Percentiles rank a stretch among this genome's conserved stretches.
These are phyloP conservation scores for Heteromormyrus szaboi DNA, from an alignment of 2,797 vertebrate genomes.

Conservation along the genomic window DNA sequence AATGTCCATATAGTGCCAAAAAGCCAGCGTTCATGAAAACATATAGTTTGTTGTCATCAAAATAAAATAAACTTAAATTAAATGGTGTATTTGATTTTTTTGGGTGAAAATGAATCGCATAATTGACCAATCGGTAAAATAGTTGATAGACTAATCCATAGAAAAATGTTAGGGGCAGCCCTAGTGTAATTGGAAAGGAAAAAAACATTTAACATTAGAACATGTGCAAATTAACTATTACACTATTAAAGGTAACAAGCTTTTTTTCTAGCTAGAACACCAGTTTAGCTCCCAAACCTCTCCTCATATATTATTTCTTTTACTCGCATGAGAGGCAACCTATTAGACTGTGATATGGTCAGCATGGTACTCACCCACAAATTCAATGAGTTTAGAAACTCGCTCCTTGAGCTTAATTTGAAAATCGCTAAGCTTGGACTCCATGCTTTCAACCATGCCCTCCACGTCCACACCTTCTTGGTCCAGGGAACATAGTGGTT, in stretches of 20 bases:
- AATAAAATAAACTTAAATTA: background rate
- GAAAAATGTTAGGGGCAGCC: background rate
- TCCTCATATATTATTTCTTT: background rate
- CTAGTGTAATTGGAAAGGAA: background rate
- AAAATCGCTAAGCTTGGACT: constrained; percentile 54
- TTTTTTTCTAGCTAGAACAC: background rate
- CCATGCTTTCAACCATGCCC: constrained; percentile 46
- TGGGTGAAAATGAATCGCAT: background rate
- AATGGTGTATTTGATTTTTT: background rate
- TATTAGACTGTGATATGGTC: background rate
- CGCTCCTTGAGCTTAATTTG: constrained; percentile 40
- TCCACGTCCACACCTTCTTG: constrained; percentile 50
- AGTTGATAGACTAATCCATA: background rate
- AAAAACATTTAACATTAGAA: background rate
- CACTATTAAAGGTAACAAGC: background rate
- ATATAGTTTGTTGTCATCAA: background rate
- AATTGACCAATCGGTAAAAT: background rate
- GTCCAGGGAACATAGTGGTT: constrained; percentile 55
- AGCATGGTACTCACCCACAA: constrained; percentile 46
- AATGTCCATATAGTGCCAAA: background rate
- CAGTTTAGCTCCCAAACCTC: background rate
- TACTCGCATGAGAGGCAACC: background rate
- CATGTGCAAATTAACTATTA: background rate
- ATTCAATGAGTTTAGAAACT: constrained; percentile 15
- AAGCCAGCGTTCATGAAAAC: background rate